Percentiles rank a stretch among this genome's conserved stretches.
Conservation (phyloP, 2,797 vertebrate genomes). For the Steatocranus sp. region DNA sequence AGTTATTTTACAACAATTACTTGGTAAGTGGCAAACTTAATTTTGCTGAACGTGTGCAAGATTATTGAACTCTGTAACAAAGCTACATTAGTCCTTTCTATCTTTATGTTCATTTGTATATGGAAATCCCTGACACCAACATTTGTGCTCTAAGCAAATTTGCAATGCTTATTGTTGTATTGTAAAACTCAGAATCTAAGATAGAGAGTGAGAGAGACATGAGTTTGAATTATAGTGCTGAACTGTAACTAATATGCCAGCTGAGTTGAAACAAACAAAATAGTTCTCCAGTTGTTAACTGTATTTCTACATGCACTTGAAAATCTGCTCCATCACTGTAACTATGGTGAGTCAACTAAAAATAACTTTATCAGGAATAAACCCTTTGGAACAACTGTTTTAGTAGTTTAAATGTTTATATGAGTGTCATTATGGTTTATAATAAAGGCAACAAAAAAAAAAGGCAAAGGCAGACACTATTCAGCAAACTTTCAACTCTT, state of each 20-base stretch:
- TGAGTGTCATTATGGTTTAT: background rate
- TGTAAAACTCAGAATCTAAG: background rate
- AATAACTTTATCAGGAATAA: background rate
- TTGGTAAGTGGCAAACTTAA: background rate
- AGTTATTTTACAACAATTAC: background rate
- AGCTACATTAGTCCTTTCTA: accelerated
- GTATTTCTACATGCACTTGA: background rate
- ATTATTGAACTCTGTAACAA: background rate
- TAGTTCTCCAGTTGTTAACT: background rate
- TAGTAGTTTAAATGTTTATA: background rate
- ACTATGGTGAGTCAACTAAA: background rate
- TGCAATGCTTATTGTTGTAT: background rate
- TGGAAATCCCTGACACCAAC: background rate
- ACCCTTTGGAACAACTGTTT: background rate
- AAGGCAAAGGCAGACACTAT: background rate
- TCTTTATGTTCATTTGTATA: background rate
- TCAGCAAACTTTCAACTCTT: background rate
- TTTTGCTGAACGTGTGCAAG: background rate
- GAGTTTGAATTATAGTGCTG: background rate
- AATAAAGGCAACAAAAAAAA: background rate
- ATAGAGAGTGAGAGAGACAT: background rate
- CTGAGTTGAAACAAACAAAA: background rate
- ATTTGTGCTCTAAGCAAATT: background rate
- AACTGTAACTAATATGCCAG: background rate
- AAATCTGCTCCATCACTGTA: background rate